These are phyloP conservation scores for Acrobasis consociella DNA, from an alignment of 2,888 invertebrate genomes.

Conservation along the genomic window DNA sequence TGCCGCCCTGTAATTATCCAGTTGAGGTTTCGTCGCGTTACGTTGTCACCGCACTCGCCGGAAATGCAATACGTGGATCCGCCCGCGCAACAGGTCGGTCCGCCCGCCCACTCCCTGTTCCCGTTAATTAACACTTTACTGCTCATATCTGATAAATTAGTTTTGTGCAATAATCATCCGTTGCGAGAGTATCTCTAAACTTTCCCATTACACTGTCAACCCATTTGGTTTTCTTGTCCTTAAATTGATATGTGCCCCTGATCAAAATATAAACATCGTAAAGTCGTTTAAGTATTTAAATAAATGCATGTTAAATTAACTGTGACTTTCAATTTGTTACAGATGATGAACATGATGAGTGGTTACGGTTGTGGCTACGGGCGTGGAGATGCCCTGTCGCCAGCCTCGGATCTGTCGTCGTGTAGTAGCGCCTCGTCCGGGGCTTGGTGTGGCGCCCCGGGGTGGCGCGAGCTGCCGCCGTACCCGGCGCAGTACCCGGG, in stretches of 20 bases:
- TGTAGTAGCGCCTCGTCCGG: slow-evolving; percentile 74
- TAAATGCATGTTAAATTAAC: slow-evolving; percentile 18
- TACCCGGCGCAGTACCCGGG: slow-evolving; percentile 77
- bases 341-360: slow-evolving; percentile 77
- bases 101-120: slow-evolving; percentile 62
- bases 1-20: slow-evolving; percentile 82
- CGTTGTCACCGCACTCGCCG: slow-evolving; percentile 75
- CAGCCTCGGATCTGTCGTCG: slow-evolving; percentile 70
- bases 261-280: neutral
- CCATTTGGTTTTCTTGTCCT: neutral
- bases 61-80: slow-evolving; percentile 81
- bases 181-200: slow-evolving; percentile 7
- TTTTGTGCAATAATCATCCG: slow-evolving; percentile 2
- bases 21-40: slow-evolving; percentile 70
- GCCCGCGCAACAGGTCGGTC: slow-evolving; percentile 79
- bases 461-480: slow-evolving; percentile 70
- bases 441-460: slow-evolving; percentile 61
- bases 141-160: slow-evolving; percentile 13
- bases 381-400: slow-evolving; percentile 79
- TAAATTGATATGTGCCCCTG: neutral
- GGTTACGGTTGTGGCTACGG: slow-evolving; percentile 72
- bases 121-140: slow-evolving; percentile 45
- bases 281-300: neutral
- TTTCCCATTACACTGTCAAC: neutral
- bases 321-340: slow-evolving; percentile 41